Conservation (phyloP, 2,113 vertebrate genomes). For the Gymnarchus niloticus region DNA sequence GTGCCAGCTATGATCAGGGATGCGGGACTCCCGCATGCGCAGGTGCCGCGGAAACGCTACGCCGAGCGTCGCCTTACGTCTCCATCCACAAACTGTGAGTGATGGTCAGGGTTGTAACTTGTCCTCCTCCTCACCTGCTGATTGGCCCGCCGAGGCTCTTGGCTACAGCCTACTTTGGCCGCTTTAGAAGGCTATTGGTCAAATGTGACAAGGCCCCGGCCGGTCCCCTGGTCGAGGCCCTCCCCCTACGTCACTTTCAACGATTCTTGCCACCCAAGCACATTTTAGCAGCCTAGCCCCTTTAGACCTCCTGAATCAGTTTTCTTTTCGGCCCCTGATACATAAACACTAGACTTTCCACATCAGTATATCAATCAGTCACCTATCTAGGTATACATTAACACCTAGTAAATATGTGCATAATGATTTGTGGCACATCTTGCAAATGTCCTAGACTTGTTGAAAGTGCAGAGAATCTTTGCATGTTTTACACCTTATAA, state of each 20-base stretch:
- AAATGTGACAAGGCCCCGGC: neutral
- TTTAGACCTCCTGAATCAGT: neutral
- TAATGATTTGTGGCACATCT: neutral
- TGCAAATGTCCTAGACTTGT: neutral
- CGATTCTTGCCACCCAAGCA: neutral
- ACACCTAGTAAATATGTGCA: neutral
- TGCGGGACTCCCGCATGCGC: neutral
- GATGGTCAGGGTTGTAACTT: neutral
- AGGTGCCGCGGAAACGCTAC: neutral
- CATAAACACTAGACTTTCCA: neutral
- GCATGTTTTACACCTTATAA: neutral
- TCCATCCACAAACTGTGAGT: neutral
- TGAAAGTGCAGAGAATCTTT: neutral
- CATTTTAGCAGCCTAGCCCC: neutral
- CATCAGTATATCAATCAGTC: neutral
- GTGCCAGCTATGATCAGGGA: neutral
- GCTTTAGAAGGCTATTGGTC: neutral
- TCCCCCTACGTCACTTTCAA: neutral
- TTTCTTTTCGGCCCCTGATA: neutral
- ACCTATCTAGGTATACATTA: neutral
- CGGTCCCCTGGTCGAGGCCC: neutral
- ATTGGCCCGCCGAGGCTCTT: neutral
- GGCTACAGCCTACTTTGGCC: too few relatives aligned
- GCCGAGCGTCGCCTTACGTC: neutral
- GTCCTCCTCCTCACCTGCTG: neutral